Evolutionary conservation across 2,888 invertebrate genomes (phyloP).

Genomic region (Coelinius sp.): DNA sequence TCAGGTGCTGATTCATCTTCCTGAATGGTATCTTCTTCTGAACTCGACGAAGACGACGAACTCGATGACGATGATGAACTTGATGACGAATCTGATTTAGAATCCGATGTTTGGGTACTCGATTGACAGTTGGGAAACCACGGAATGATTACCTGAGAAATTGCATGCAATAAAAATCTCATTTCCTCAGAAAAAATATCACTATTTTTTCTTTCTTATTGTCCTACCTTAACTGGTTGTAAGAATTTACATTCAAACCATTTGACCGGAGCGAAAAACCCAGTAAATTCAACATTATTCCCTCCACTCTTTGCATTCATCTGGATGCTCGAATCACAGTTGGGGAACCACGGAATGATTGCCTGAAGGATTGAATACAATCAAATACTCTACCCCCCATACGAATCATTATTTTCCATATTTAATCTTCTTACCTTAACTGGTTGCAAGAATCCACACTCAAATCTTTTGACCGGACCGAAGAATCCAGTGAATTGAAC

Average conservation of each 20-base stretch:
- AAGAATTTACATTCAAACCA: too few relatives aligned
- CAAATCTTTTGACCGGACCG: neutral
- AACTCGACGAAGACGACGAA: neutral
- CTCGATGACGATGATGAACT: neutral
- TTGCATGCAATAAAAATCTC: neutral
- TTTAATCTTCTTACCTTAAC: neutral
- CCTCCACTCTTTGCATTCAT: too few relatives aligned
- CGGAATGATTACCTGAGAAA: neutral
- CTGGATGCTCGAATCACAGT: neutral
- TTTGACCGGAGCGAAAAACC: too few relatives aligned
- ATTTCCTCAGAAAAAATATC: neutral
- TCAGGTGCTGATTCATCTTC: too few relatives aligned
- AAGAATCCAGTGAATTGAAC: neutral
- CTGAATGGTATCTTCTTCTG: neutral
- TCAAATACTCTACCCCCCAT: too few relatives aligned
- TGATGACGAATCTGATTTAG: neutral
- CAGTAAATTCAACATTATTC: too few relatives aligned
- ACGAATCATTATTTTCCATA: too few relatives aligned
- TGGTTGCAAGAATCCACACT: neutral
- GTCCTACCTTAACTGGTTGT: too few relatives aligned
- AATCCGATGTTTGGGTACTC: neutral
- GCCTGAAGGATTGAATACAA: neutral
- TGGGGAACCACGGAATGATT: neutral
- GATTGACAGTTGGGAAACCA: neutral
- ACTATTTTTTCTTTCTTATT: too few relatives aligned